Percentiles rank a stretch among this genome's conserved stretches.
Conservation (phyloP, 2,797 vertebrate genomes). For the Sebastes diploproa region DNA sequence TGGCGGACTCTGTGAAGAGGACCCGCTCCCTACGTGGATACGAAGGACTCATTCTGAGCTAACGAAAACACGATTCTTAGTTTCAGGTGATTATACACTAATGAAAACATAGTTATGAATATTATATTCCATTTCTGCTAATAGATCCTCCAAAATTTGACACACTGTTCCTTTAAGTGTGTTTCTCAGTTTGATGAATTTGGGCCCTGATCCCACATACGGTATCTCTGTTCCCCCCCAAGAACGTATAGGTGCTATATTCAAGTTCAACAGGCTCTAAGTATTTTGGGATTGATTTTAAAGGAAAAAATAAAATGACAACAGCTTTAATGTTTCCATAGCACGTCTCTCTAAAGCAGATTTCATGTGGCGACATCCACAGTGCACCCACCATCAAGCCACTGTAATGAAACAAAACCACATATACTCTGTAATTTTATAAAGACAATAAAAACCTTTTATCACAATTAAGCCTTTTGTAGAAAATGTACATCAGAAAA, state of each 20-base stretch:
- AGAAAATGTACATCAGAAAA: conserved; percentile 91
- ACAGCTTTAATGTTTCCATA: conserved; percentile 60
- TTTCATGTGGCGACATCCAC: conserved; percentile 69
- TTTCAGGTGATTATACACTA: neutral
- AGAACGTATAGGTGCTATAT: conserved; percentile 70
- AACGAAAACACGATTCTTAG: too few species aligned
- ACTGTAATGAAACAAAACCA: conserved; percentile 78
- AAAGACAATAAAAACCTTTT: conserved; percentile 86
- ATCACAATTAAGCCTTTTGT: conserved; percentile 86
- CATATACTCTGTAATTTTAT: conserved; percentile 79
- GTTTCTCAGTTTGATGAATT: conserved; percentile 47
- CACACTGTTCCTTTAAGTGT: too few species aligned
- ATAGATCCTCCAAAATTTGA: too few species aligned
- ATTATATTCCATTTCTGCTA: too few species aligned
- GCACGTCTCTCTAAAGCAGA: conserved; percentile 71
- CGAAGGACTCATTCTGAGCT: fast-evolving
- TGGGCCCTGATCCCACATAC: conserved; percentile 29
- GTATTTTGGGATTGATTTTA: conserved; percentile 78
- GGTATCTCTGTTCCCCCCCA: conserved; percentile 14
- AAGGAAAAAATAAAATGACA: conserved; percentile 55
- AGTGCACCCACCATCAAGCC: conserved; percentile 72
- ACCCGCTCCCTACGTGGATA: too few species aligned
- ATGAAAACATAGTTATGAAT: too few species aligned
- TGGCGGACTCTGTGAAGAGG: too few species aligned
- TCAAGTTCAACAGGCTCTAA: conserved; percentile 86